Conservation (phyloP, 2,888 invertebrate genomes). For the Bursaphelenchus okinawaensis region DNA sequence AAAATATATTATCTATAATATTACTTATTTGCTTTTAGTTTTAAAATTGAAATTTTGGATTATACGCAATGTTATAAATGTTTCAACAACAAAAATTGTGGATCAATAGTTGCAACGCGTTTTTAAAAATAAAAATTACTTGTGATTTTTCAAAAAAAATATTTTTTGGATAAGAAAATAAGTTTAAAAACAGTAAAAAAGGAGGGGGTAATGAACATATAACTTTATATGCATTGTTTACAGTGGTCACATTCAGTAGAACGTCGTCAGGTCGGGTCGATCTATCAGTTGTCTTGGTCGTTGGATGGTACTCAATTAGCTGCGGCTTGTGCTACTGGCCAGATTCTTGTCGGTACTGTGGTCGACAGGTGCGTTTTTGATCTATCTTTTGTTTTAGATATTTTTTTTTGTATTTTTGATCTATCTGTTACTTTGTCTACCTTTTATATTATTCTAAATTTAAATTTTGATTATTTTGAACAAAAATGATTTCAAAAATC, state of each 20-base stretch:
- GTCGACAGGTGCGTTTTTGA: conserved; percentile 69
- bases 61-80: too few relatives aligned
- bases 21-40: too few relatives aligned
- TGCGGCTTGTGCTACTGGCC: conserved; percentile 86
- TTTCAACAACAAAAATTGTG: too few relatives aligned
- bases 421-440: background rate
- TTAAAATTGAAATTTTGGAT: too few relatives aligned
- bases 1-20: too few relatives aligned
- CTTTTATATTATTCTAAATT: conserved; percentile 13
- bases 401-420: background rate
- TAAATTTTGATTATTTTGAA: conserved; percentile 2
- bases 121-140: background rate
- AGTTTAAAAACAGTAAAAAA: background rate
- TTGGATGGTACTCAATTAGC: conserved; percentile 90
- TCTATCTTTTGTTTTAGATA: background rate
- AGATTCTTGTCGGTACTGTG: conserved; percentile 82
- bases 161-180: too few relatives aligned
- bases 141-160: too few relatives aligned
- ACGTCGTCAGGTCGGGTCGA: conserved; percentile 79
- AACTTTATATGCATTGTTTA: conserved; percentile 35
- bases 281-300: conserved; percentile 86
- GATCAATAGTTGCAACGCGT: too few relatives aligned
- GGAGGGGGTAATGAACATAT: background rate
- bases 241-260: conserved; percentile 92
- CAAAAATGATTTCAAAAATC: background rate